A percentile compares a stretch with the other conserved stretches of the same genome.
Evolutionary conservation across 2,797 vertebrate species (phyloP).

Genomic region (Mastacembelus armatus): DNA sequence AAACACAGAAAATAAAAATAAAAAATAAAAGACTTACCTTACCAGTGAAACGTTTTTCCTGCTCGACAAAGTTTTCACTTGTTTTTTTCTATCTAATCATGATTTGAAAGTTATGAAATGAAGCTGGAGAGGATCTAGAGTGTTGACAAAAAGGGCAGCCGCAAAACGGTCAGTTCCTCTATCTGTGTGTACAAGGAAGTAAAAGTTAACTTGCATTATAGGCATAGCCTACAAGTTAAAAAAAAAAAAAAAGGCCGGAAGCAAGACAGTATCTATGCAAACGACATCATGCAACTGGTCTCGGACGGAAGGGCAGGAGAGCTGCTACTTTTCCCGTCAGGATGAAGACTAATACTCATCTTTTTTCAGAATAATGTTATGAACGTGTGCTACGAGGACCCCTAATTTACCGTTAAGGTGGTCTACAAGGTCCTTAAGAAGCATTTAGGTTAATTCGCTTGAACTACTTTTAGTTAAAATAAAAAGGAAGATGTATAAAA

Average conservation of each 20-base stretch:
- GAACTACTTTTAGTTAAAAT: no score
- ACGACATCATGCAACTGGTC: constrained; percentile 53
- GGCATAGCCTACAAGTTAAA: constrained; percentile 58
- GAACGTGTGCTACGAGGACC: no score
- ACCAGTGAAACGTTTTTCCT: constrained; percentile 8
- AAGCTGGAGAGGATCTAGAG: constrained; percentile 46
- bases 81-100: constrained; percentile 57
- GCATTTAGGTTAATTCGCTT: no score
- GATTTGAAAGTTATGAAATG: constrained; percentile 45
- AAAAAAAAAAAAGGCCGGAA: constrained; percentile 78
- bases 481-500: no score
- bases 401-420: no score
- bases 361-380: no score
- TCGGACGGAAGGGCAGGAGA: constrained; percentile 3
- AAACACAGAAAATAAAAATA: no score
- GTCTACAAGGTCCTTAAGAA: no score
- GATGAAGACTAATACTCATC: no score
- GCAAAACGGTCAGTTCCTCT: constrained; percentile 85
- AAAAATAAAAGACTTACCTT: constrained; percentile 64
- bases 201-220: constrained; percentile 79
- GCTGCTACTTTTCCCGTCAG: background rate
- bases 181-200: constrained; percentile 85
- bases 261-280: constrained; percentile 84
- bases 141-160: constrained; percentile 55
- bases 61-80: background rate